phyloP scores from a whole-genome alignment of 2,888 invertebrate species.

The Drosophila tripunctata region DNA sequence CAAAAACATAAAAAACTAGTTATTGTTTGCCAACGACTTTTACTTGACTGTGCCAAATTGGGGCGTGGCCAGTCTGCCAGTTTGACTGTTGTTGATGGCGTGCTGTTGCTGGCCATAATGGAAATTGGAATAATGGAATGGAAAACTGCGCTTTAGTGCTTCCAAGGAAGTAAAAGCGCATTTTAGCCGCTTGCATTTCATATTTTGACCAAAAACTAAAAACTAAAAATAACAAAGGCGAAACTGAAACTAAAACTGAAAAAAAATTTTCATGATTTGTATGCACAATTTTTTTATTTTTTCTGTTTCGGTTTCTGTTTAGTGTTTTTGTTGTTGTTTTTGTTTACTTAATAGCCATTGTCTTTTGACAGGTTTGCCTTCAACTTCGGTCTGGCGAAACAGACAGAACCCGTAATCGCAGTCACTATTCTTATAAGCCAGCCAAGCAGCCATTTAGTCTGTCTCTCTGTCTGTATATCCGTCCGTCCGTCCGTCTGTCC shows the following conservation, averaged over 20 bases:
- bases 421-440: conserved; percentile 45
- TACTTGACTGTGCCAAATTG: conserved; percentile 69
- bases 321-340: neutral
- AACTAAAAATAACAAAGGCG: conserved; percentile 24
- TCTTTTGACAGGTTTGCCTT: conserved; percentile 79
- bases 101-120: conserved; percentile 61
- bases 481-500: conserved; percentile 10
- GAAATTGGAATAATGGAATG: conserved; percentile 57
- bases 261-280: conserved; percentile 37
- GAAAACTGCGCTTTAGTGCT: conserved; percentile 30
- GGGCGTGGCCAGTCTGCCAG: conserved; percentile 64
- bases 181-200: neutral
- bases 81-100: conserved; percentile 34
- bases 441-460: conserved; percentile 9
- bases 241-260: conserved; percentile 24
- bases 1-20: conserved; percentile 47
- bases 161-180: conserved; percentile 72
- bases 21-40: conserved; percentile 70
- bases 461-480: neutral
- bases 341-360: conserved; percentile 50
- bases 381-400: conserved; percentile 69
- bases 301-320: too few relatives aligned
- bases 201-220: conserved; percentile 4
- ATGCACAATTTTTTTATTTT: conserved; percentile 28
- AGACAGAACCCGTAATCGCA: conserved; percentile 63